Percentiles rank a stretch among this genome's conserved stretches.
These are phyloP conservation scores for Callipepla californica DNA, from an alignment of 2,113 vertebrate genomes.

Conservation along the genomic window DNA sequence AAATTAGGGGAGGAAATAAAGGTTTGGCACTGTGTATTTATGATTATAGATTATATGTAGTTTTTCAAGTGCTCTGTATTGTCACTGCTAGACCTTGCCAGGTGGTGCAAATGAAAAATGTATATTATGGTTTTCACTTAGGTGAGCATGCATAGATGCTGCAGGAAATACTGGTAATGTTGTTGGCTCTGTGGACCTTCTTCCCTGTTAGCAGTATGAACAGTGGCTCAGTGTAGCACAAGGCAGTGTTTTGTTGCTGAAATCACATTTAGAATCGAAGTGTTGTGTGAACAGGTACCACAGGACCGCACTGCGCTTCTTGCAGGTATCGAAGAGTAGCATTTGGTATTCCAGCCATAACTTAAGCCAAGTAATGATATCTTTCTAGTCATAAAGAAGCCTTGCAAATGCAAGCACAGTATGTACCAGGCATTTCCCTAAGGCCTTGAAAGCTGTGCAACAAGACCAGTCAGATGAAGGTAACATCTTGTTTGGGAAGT, in stretches of 20 bases:
- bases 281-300: fast-evolving
- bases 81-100: neutral
- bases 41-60: neutral
- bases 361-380: neutral
- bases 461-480: neutral
- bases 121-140: neutral
- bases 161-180: neutral
- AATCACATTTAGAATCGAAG: neutral
- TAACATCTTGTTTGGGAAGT: neutral
- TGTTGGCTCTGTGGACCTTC: neutral
- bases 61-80: neutral
- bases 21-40: neutral
- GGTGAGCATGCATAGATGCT: neutral
- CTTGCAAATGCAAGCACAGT: neutral
- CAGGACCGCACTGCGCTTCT: neutral
- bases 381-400: neutral
- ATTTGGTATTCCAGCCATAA: neutral
- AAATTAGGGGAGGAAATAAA: neutral
- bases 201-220: neutral
- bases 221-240: neutral
- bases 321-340: neutral
- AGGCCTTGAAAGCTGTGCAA: neutral
- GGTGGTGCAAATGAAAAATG: neutral
- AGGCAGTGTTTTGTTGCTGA: neutral
- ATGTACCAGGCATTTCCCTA: neutral